Percentiles rank a stretch among this genome's conserved stretches.
These are phyloP conservation scores for Drosophila algonquin DNA, from an alignment of 2,888 invertebrate genomes.

Conservation along the genomic window DNA sequence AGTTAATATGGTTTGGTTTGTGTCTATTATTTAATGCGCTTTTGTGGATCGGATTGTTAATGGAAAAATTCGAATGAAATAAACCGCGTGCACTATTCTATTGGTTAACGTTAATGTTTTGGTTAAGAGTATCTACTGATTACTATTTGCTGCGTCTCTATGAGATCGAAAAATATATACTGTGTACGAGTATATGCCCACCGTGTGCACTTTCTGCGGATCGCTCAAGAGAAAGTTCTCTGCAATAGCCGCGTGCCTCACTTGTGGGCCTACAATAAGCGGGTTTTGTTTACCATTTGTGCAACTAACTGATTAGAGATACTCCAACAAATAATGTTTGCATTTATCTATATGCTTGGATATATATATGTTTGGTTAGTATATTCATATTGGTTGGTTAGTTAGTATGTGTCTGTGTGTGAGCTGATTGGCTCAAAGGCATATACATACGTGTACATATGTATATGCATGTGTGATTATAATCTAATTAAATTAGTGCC, in stretches of 20 bases:
- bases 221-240: not conserved
- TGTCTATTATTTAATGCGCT: too few relatives aligned
- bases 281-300: too few relatives aligned
- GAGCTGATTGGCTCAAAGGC: too few relatives aligned
- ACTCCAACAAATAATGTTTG: not conserved
- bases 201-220: not conserved
- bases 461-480: not conserved
- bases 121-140: too few relatives aligned
- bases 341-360: slow-evolving; percentile 8
- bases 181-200: too few relatives aligned
- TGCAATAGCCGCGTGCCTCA: not conserved
- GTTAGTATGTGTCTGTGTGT: not conserved
- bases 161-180: not conserved
- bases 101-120: not conserved
- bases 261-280: not conserved
- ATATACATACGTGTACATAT: too few relatives aligned
- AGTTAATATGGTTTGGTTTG: not conserved
- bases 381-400: not conserved
- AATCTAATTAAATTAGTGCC: not conserved
- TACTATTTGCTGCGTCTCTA: not conserved
- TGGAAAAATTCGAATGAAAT: not conserved
- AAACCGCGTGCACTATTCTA: slow-evolving; percentile 1
- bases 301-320: too few relatives aligned
- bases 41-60: not conserved
- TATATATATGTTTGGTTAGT: slow-evolving; percentile 10